phyloP scores from a whole-genome alignment of 2,888 invertebrate genomes.

The Plagiodera versicolora region DNA sequence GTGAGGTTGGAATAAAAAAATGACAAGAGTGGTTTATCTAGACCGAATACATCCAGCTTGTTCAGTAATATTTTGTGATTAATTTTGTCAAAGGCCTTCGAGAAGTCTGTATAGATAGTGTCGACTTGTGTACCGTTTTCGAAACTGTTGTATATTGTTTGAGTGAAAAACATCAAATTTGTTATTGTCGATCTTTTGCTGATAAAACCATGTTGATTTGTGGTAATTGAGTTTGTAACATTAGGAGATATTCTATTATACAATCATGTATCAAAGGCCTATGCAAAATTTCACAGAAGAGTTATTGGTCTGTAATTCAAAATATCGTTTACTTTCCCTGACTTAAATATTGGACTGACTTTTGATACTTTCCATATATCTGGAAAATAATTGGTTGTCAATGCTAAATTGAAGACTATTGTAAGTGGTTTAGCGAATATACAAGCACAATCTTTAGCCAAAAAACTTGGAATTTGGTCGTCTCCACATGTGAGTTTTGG shows the following conservation, averaged over 20 bases:
- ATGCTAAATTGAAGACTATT: not conserved
- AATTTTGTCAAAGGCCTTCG: constrained; percentile 2
- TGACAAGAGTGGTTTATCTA: not conserved
- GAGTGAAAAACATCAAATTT: not conserved
- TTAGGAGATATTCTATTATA: not conserved
- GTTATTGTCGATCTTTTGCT: not conserved
- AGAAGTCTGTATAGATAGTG: not conserved
- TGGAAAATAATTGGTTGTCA: not conserved
- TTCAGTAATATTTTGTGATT: not conserved
- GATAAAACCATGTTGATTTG: not conserved
- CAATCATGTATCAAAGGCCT: not conserved
- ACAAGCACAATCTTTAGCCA: not conserved
- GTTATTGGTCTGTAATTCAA: not conserved
- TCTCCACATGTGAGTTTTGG: not conserved
- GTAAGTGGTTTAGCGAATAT: not conserved
- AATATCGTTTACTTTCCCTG: not conserved
- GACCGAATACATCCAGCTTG: not conserved
- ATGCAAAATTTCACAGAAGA: not conserved
- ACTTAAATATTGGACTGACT: not conserved
- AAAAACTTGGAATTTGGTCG: not conserved
- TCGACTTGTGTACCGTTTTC: not conserved
- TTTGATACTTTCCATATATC: not conserved
- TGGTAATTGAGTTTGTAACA: not conserved
- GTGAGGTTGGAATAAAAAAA: not conserved
- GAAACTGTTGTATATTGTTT: not conserved